Base-by-base conservation (phyloP, 1,140 invertebrate species). In the Eriosoma lanigerum region DNA sequence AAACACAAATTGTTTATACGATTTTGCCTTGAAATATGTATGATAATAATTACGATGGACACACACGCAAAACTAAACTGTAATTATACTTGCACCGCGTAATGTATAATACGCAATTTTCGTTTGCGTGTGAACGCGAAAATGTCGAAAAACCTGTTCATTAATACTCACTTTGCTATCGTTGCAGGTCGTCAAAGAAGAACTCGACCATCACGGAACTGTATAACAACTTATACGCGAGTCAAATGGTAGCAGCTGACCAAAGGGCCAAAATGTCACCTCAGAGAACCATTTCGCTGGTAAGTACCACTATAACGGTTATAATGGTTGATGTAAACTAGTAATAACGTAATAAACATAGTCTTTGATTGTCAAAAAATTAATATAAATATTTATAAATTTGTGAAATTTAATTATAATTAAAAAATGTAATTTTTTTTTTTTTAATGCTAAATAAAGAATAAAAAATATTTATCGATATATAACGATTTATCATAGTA, bases 231-330 rank as follows among this genome's bases (percentile, higher is more conserved):
- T 60, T 76, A 50, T 76, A 76, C 32, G 50, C 73, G 32, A 76
- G 73, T 76, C 73, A 76, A 76, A 76, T 76, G 73, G 73, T 76
- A 26, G 32, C 73, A 21, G 52, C 48, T n/a, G 73, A 76, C 73
- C 73, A 76, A 44, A 76, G 52, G 52, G 52, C 29, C 54, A 76
- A 76, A 76, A 76, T 76, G 73, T 76, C 73, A 10, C 73, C 73
- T 52, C 83, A 84, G 32, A 81, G 84, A 17, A 83, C 83, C 21
- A 83, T 84, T 26, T 84, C 84, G 6, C 26, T 84, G 83, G 84
- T 84, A 72, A 82, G 83, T 82, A 10, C 21, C 38, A 50, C 13
- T n/a, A n/a, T n/a, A n/a, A n/a, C n/a, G n/a, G n/a, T n/a, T 38
- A 38, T 38, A 38, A 4, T 38, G 32, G 3, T 38, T 38, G n/a